Evolutionary conservation across 2,888 invertebrate species (phyloP).

Genomic region (Diadromus collaris): DNA sequence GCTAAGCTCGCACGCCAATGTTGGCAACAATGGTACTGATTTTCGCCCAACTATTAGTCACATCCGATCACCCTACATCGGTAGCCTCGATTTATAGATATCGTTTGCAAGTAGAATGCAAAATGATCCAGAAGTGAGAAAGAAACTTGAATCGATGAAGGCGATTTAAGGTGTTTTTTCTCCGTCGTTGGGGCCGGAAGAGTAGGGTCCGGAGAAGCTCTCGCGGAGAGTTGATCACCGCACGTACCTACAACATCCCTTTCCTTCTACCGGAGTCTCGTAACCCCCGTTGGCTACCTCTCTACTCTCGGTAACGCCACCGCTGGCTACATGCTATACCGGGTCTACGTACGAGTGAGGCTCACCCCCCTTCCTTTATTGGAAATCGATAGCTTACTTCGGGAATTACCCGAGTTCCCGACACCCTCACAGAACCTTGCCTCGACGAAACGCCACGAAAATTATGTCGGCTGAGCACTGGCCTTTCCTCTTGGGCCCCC

Average conservation of each 20-base stretch:
- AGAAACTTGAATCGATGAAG: constrained; percentile 21
- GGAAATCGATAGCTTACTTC: constrained; percentile 53
- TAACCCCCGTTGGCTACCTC: constrained; percentile 4
- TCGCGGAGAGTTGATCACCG: constrained; percentile 52
- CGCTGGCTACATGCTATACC: not conserved
- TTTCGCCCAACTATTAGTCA: no score
- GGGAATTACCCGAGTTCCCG: constrained; percentile 47
- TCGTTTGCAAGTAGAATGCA: constrained; percentile 1
- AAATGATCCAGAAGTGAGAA: not conserved
- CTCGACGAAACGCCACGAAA: constrained; percentile 38
- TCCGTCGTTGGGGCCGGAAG: constrained; percentile 8
- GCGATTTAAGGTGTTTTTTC: constrained; percentile 42
- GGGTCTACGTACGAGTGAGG: constrained; percentile 7
- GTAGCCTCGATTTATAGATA: not conserved
- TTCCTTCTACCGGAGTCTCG: constrained; percentile 37
- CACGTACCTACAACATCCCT: constrained; percentile 40
- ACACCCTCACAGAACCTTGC: constrained; percentile 29
- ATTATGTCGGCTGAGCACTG: constrained; percentile 27
- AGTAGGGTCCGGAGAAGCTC: constrained; percentile 36
- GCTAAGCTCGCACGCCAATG: no score
- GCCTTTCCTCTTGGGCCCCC: constrained; percentile 1
- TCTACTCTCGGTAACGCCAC: constrained; percentile 15
- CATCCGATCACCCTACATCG: no score
- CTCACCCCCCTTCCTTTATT: constrained; percentile 35
- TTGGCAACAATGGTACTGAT: no score